Evolutionary conservation across 2,888 invertebrate genomes (phyloP).

Genomic region (Agrotis clavis): DNA sequence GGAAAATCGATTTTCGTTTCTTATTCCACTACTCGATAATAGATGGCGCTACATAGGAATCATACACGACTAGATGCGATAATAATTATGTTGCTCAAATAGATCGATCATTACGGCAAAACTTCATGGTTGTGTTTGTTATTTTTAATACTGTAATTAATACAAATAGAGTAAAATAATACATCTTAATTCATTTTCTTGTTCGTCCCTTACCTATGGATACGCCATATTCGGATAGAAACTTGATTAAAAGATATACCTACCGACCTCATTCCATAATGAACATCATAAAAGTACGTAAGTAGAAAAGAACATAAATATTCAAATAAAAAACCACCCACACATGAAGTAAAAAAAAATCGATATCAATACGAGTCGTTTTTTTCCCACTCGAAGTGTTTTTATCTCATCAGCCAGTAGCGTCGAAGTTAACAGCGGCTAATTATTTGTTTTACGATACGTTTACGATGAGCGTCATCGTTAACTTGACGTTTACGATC

Average conservation of each 20-base stretch:
- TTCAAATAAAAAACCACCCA: slow-evolving; percentile 24
- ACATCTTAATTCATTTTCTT: not conserved
- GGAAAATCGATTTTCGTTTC: slow-evolving; percentile 39
- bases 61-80: not conserved
- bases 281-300: no score
- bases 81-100: not conserved
- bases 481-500: slow-evolving; percentile 89
- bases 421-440: slow-evolving; percentile 73
- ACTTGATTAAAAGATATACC: not conserved
- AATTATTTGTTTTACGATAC: slow-evolving; percentile 90
- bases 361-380: slow-evolving; percentile 42
- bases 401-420: slow-evolving; percentile 69
- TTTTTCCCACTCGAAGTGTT: slow-evolving; percentile 59
- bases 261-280: not conserved
- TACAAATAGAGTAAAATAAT: no score
- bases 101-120: no score
- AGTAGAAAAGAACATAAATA: not conserved
- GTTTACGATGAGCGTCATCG: slow-evolving; percentile 87
- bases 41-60: slow-evolving; percentile 77
- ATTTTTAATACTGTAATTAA: no score
- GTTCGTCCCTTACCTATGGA: no score
- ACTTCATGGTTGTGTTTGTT: no score
- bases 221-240: no score
- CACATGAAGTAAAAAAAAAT: slow-evolving; percentile 19
- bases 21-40: slow-evolving; percentile 72